Evolutionary conservation across 2,797 vertebrate genomes (phyloP), one percentile per base, ranked within the genome.

Genomic region (Salmo trutta): DNA sequence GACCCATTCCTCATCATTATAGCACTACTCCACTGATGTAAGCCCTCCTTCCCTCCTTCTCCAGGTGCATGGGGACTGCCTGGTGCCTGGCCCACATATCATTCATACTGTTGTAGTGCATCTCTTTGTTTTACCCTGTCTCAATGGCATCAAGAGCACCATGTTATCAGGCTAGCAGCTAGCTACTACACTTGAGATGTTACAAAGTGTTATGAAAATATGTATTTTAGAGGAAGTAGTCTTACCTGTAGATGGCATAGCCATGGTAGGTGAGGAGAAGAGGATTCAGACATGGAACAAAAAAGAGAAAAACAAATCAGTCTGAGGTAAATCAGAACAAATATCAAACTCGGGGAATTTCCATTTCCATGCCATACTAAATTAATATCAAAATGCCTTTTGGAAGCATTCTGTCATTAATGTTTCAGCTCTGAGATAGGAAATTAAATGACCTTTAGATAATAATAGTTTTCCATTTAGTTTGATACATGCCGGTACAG

Each of bases 1-100:
- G 70, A 69, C 75, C 73, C 80, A 80, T 53, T 51, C 33, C 76
- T 67, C 68, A 72, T 77, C 69, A 73, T 84, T 79, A 86, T 84
- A 87, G 86, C 81, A 84, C 78, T 41, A 41, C 74, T 77, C 66
- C 56, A 75, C 29, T 82, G 81, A 81, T 76, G 74, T 54, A 82
- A 86, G 73, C 64, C 3, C 41, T 75, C 73, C 81, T 67, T 65
- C 14, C 69, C 81, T 70, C 67, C 14, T 81, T 68, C 74, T 84
- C 80, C 73, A 76, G 64, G 3, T 56, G 33, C 65, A 15, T 29
- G 65, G 24, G 41, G 41, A 41, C 41, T 53, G n/a, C 66, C 24
- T 21, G 51, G 16, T 19, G 3, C 29, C 72, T 36, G 77, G 75
- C 74, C 78, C 62, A 77, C 79, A 64, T 69, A 66, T 84, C 76